Evolutionary conservation across 2,113 vertebrate species (phyloP).

Genomic region (Bubo bubo): DNA sequence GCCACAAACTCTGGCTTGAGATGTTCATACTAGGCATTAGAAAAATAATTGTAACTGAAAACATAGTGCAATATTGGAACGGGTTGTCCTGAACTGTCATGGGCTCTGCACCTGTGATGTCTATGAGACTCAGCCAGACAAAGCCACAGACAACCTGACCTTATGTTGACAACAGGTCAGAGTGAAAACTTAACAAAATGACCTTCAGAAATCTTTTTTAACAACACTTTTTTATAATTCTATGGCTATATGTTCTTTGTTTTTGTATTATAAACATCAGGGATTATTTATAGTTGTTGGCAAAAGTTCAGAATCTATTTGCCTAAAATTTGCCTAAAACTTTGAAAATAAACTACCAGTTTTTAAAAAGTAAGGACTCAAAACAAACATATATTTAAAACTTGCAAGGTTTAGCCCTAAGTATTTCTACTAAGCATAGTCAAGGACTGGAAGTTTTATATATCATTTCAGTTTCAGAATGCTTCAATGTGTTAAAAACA

Average conservation of each 20-base stretch:
- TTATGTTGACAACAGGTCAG: not conserved
- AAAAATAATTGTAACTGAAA: not conserved
- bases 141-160: not conserved
- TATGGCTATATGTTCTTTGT: not conserved
- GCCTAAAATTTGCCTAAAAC: not conserved
- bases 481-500: not conserved
- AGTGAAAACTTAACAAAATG: not conserved
- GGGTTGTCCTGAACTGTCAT: accelerated
- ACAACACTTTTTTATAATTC: not conserved
- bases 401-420: not conserved
- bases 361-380: not conserved
- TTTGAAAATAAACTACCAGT: not conserved
- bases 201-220: not conserved
- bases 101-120: not conserved
- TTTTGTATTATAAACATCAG: not conserved
- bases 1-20: not conserved
- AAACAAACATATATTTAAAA: not conserved
- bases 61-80: accelerated
- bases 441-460: not conserved
- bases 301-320: not conserved
- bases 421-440: not conserved
- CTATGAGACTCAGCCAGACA: not conserved
- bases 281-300: not conserved
- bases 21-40: not conserved
- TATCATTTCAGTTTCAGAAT: not conserved